Percentiles rank a stretch among this genome's conserved stretches.
Evolutionary conservation across 2,888 invertebrate genomes (phyloP).

Genomic region (Eupithecia abbreviata): DNA sequence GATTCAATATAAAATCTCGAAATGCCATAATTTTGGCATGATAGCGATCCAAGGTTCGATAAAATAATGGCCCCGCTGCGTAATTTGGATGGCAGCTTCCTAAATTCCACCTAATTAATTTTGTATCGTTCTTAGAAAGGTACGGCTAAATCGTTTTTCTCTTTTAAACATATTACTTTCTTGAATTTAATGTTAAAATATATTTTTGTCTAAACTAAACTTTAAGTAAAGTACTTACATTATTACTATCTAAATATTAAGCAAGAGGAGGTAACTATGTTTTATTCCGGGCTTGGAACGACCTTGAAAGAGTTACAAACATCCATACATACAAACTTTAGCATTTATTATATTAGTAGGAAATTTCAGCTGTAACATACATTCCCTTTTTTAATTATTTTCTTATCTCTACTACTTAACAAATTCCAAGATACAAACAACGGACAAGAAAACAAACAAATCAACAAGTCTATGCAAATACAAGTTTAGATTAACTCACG

Average conservation of each 20-base stretch:
- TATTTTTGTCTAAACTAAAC: neutral
- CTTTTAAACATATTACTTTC: neutral
- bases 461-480: neutral
- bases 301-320: too few species aligned
- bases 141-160: neutral
- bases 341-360: too few species aligned
- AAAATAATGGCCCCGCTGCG: slow-evolving; percentile 53
- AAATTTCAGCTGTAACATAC: too few species aligned
- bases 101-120: slow-evolving; percentile 61
- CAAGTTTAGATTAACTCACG: slow-evolving; percentile 4
- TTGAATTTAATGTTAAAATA: neutral
- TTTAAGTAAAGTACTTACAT: neutral
- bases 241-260: too few species aligned
- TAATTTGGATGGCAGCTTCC: slow-evolving; percentile 51
- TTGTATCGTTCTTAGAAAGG: slow-evolving; percentile 55
- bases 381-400: too few species aligned
- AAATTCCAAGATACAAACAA: neutral
- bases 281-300: too few species aligned
- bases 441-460: slow-evolving; percentile 3
- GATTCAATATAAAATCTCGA: slow-evolving; percentile 63
- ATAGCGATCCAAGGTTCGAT: slow-evolving; percentile 66
- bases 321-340: too few species aligned
- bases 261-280: too few species aligned
- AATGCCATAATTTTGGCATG: slow-evolving; percentile 76
- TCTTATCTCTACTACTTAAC: too few species aligned